These are phyloP conservation scores for Leucophenga varia DNA, from an alignment of 1,140 invertebrate species.

Conservation along the genomic window DNA sequence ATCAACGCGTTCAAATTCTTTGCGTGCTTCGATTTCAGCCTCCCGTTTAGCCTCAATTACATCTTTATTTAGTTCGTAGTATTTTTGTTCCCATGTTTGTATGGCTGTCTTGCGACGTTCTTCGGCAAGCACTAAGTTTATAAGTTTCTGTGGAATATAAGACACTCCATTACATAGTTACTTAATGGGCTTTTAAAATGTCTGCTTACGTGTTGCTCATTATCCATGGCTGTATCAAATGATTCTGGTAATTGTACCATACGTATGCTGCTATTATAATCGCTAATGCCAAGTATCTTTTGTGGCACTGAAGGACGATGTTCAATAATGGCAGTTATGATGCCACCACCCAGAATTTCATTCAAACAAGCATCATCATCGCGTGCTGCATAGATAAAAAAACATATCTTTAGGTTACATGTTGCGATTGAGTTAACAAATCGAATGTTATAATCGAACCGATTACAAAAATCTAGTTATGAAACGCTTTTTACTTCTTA, in stretches of 20 bases:
- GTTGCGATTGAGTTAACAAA: too few species aligned
- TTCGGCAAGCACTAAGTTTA: constrained; percentile 34
- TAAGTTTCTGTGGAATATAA: constrained; percentile 15
- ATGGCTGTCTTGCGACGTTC: constrained; percentile 40
- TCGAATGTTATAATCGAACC: too few species aligned
- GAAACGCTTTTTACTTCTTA: too few species aligned
- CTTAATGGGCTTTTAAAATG: too few species aligned
- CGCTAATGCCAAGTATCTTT: constrained; percentile 61
- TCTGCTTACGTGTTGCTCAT: constrained; percentile 29
- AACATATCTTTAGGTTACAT: too few species aligned
- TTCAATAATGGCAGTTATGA: constrained; percentile 59
- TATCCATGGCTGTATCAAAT: constrained; percentile 44
- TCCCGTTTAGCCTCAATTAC: constrained; percentile 47
- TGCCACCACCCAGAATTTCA: constrained; percentile 50
- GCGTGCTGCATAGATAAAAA: constrained; percentile 54
- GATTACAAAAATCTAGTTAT: too few species aligned
- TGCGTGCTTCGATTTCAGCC: constrained; percentile 34
- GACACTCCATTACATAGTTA: too few species aligned
- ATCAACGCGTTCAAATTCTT: constrained; percentile 45
- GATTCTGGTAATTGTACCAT: constrained; percentile 60
- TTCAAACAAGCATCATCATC: constrained; percentile 58
- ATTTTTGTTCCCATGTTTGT: constrained; percentile 45
- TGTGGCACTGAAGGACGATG: constrained; percentile 58
- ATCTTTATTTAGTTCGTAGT: constrained; percentile 48
- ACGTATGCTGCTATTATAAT: constrained; percentile 64